These are phyloP conservation scores for Tetramorium parvispinum DNA, from an alignment of 1,140 invertebrate genomes.

Conservation along the genomic window DNA sequence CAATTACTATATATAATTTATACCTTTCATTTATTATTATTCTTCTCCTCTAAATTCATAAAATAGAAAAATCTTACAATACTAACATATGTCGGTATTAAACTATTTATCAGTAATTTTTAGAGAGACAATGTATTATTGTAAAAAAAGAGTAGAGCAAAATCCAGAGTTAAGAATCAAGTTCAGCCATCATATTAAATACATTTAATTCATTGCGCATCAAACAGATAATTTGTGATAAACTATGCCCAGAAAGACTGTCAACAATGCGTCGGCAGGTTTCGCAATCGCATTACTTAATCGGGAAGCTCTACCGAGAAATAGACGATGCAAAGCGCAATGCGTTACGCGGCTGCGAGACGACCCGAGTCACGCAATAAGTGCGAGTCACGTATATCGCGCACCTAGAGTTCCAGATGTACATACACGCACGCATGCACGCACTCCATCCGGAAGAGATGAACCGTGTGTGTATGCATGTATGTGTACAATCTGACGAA, in stretches of 20 bases:
- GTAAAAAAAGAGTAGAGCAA: background rate
- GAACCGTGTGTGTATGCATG: background rate
- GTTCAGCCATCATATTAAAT: background rate
- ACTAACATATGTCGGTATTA: background rate
- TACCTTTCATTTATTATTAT: background rate
- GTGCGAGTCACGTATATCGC: slow-evolving; percentile 34
- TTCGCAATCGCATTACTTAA: slow-evolving; percentile 48
- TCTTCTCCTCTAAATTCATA: background rate
- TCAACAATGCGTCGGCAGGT: slow-evolving; percentile 23
- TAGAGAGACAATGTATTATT: background rate
- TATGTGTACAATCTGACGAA: slow-evolving; percentile 38
- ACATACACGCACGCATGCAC: background rate
- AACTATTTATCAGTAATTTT: no score
- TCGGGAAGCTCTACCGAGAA: background rate
- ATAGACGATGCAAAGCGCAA: background rate
- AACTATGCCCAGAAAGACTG: slow-evolving; percentile 4
- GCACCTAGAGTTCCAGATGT: background rate
- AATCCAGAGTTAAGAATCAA: background rate
- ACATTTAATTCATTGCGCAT: background rate
- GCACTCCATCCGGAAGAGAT: background rate
- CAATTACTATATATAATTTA: background rate
- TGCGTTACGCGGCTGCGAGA: slow-evolving; percentile 28
- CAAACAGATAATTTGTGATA: slow-evolving; percentile 9
- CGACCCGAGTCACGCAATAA: slow-evolving; percentile 56
- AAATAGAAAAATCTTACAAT: background rate